phyloP scores from a whole-genome alignment of 2,888 invertebrate genomes.

The Coleophora deauratella region DNA sequence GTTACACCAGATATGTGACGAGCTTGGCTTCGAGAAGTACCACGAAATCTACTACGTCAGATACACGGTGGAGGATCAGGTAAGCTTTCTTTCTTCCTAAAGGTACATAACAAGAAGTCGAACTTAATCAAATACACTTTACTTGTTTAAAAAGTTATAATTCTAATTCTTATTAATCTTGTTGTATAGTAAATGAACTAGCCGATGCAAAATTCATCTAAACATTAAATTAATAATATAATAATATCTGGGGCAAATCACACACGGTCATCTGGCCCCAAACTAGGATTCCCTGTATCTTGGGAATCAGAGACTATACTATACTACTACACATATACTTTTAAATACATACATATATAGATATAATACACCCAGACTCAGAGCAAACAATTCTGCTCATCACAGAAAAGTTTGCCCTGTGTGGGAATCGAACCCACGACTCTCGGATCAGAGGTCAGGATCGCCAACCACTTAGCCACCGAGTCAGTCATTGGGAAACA shows the following conservation, averaged over 20 bases:
- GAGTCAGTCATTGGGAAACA: neutral
- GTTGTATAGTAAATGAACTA: neutral
- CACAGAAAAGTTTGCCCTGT: too few species aligned
- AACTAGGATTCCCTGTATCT: too few species aligned
- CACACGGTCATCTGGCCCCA: too few species aligned
- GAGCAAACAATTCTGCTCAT: too few species aligned
- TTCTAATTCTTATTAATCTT: neutral
- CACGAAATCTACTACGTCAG: conserved; percentile 53
- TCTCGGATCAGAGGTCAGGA: neutral
- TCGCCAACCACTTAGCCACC: neutral
- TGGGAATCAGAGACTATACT: too few species aligned
- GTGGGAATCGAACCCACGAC: too few species aligned
- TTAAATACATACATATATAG: too few species aligned
- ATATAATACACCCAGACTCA: too few species aligned
- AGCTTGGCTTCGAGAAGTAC: conserved; percentile 47
- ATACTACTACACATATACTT: too few species aligned
- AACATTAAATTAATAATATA: neutral
- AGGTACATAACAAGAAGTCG: neutral
- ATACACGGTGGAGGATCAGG: conserved; percentile 49
- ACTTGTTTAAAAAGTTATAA: neutral
- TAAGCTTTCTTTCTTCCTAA: conserved; percentile 15
- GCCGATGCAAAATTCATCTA: neutral
- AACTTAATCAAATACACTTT: neutral
- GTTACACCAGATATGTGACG: conserved; percentile 38
- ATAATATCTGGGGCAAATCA: too few species aligned